These are phyloP conservation scores for Seriola rivoliana DNA, from an alignment of 2,113 vertebrate species.

Conservation along the genomic window DNA sequence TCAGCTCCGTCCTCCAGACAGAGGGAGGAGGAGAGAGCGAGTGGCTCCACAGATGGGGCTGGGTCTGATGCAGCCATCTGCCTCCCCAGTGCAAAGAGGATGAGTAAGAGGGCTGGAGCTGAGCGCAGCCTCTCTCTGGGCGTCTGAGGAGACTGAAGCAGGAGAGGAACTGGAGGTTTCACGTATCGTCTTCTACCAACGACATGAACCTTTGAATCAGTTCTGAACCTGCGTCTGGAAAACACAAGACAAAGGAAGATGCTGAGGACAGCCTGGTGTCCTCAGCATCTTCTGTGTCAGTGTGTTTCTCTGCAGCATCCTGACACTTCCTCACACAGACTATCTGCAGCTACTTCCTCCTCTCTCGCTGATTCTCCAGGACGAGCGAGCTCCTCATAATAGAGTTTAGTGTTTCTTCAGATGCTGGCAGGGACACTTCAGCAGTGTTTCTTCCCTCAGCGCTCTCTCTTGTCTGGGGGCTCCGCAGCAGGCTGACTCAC, in stretches of 20 bases:
- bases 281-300: neutral
- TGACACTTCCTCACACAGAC: neutral
- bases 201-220: neutral
- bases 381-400: slow-evolving; percentile 7
- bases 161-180: no score
- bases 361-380: slow-evolving; percentile 3
- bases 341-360: slow-evolving; percentile 1
- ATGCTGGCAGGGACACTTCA: slow-evolving; percentile 33
- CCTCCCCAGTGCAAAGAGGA: slow-evolving; percentile 33
- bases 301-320: slow-evolving; percentile 2
- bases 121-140: neutral
- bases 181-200: neutral
- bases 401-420: slow-evolving; percentile 49
- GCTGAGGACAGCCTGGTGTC: neutral
- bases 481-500: slow-evolving; percentile 76
- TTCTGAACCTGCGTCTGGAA: neutral
- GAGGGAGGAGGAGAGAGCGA: slow-evolving; percentile 43
- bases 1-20: slow-evolving; percentile 21
- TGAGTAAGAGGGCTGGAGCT: neutral
- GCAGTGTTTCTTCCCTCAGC: slow-evolving; percentile 49
- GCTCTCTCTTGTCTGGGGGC: slow-evolving; percentile 65
- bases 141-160: neutral
- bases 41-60: slow-evolving; percentile 62
- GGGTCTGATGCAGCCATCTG: slow-evolving; percentile 63
- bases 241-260: slow-evolving; percentile 1